A percentile compares a stretch with the other conserved stretches of the same genome.
These are phyloP conservation scores for Anhinga rufa DNA, from an alignment of 2,113 vertebrate genomes.

Conservation along the genomic window DNA sequence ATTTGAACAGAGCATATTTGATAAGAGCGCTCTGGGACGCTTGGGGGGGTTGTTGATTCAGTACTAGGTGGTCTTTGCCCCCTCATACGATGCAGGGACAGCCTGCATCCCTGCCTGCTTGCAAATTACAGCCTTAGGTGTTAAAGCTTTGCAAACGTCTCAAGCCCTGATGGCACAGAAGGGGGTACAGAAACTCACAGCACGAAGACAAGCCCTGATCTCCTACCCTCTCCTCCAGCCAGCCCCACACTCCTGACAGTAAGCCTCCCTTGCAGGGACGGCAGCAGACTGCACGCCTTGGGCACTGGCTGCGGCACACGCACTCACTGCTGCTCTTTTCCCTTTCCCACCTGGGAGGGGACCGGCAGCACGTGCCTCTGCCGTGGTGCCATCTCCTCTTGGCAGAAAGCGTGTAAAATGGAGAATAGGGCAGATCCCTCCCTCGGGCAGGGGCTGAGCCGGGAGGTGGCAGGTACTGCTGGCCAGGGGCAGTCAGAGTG, in stretches of 20 bases:
- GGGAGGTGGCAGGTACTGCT: rapidly evolving
- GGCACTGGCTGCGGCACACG: not conserved
- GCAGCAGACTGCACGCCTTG: not conserved
- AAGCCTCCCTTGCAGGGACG: not conserved
- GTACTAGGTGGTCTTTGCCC: not conserved
- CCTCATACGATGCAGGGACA: not conserved
- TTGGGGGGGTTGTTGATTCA: not conserved
- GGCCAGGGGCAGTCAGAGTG: not conserved
- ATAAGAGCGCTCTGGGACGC: not conserved
- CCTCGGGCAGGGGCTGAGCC: not conserved
- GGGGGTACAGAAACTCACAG: not conserved
- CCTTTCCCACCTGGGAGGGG: not conserved
- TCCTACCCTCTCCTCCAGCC: not conserved
- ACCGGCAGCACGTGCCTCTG: not conserved
- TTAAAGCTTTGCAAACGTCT: not conserved
- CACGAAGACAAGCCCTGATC: not conserved
- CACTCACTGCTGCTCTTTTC: not conserved
- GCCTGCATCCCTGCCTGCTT: not conserved
- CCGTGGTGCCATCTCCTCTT: not conserved
- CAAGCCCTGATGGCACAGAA: not conserved
- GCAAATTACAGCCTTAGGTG: rapidly evolving
- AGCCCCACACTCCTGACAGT: not conserved
- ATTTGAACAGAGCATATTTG: no score
- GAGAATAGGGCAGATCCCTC: not conserved
- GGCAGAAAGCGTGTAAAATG: not conserved